These are phyloP conservation scores for Colaptes auratus DNA, from an alignment of 2,113 vertebrate species.

Conservation along the genomic window DNA sequence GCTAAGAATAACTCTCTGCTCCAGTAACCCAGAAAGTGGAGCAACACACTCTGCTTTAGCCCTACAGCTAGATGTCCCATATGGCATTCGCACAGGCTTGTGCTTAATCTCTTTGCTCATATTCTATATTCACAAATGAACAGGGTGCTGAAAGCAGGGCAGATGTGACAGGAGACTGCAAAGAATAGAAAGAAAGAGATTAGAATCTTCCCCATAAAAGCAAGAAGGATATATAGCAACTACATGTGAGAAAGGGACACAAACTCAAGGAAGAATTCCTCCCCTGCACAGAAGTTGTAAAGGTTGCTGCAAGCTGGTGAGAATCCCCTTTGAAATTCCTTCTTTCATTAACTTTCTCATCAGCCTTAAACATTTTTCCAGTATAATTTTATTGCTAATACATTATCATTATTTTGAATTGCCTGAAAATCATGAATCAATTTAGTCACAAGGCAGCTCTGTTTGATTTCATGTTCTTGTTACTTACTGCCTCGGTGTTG, in stretches of 20 bases:
- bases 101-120: background rate
- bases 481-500: constrained; percentile 3
- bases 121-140: background rate
- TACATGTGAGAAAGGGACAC: background rate
- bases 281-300: background rate
- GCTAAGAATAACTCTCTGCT: background rate
- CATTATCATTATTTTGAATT: constrained; percentile 49
- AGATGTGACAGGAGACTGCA: background rate
- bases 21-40: constrained; percentile 21
- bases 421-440: constrained; percentile 27
- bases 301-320: background rate
- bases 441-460: constrained; percentile 23
- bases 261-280: background rate
- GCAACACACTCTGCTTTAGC: background rate
- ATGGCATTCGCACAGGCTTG: background rate
- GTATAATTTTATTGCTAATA: constrained; percentile 30
- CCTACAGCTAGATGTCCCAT: background rate
- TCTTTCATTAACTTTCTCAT: constrained; percentile 20
- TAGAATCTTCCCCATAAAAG: background rate
- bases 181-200: background rate
- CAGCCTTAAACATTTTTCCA: constrained; percentile 23
- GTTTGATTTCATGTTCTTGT: constrained; percentile 25
- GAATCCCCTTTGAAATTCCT: background rate
- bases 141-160: background rate
- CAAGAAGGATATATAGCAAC: background rate